Percentiles rank a stretch among this genome's conserved stretches.
These are phyloP conservation scores for Tiliqua scincoides DNA, from an alignment of 2,113 vertebrate species.

Conservation along the genomic window DNA sequence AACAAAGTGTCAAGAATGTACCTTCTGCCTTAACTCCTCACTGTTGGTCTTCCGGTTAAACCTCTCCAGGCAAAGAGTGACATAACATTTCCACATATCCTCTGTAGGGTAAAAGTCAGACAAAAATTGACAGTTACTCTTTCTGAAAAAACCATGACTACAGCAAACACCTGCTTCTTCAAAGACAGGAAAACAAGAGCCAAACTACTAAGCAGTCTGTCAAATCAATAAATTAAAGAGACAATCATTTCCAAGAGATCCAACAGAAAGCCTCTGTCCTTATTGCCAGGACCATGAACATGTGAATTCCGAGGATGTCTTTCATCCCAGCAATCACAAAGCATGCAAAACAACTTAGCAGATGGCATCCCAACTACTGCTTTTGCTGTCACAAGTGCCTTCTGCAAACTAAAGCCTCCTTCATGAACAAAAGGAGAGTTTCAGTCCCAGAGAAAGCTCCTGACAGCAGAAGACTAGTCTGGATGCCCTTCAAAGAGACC, in stretches of 20 bases:
- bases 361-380: too few species aligned
- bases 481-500: not conserved
- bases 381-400: too few species aligned
- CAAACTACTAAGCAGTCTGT: not conserved
- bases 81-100: constrained; percentile 92
- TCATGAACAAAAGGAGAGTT: too few species aligned
- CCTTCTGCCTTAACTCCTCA: constrained; percentile 84
- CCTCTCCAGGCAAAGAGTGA: constrained; percentile 87
- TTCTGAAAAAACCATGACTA: not conserved
- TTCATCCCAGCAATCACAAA: not conserved
- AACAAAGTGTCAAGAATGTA: constrained; percentile 58
- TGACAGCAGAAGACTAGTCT: too few species aligned
- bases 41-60: constrained; percentile 90
- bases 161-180: constrained; percentile 12
- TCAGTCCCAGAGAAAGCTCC: too few species aligned
- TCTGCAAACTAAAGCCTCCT: too few species aligned
- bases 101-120: constrained; percentile 68
- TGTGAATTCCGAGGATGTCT: not conserved
- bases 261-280: not conserved
- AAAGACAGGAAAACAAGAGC: not conserved
- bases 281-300: not conserved
- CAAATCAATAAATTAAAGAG: not conserved
- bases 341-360: not conserved
- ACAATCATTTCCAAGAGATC: not conserved
- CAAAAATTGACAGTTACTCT: constrained; percentile 30